These are phyloP conservation scores for Tribolium madens DNA, from an alignment of 1,140 invertebrate species.

Conservation along the genomic window DNA sequence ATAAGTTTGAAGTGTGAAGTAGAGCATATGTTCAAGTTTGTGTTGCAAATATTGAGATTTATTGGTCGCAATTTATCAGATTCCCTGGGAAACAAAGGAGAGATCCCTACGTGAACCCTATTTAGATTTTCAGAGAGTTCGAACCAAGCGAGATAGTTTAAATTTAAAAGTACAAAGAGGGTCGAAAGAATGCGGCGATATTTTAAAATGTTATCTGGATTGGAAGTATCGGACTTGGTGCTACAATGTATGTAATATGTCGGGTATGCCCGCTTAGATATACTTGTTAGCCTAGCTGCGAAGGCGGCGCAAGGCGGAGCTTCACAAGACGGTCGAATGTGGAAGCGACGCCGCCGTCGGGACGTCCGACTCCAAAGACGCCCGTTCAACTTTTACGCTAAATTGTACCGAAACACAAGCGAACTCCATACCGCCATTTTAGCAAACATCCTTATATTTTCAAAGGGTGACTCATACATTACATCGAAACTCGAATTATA, in stretches of 20 bases:
- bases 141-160: constrained; percentile 54
- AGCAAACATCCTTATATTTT: neutral
- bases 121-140: constrained; percentile 55
- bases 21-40: constrained; percentile 12
- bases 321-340: constrained; percentile 50
- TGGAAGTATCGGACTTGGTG: constrained; percentile 51
- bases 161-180: constrained; percentile 55
- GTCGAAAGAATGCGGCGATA: constrained; percentile 52
- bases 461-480: constrained; percentile 39
- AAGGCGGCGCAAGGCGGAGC: constrained; percentile 55
- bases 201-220: constrained; percentile 57
- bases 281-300: constrained; percentile 52
- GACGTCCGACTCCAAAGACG: constrained; percentile 41
- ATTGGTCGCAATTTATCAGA: constrained; percentile 29
- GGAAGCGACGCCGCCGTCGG: constrained; percentile 41
- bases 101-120: constrained; percentile 38
- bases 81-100: constrained; percentile 41
- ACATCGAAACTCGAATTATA: constrained; percentile 19
- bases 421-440: constrained; percentile 6
- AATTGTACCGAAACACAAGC: constrained; percentile 25
- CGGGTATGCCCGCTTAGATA: constrained; percentile 46
- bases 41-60: constrained; percentile 23
- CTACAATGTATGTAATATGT: constrained; percentile 53
- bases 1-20: neutral
- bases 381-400: constrained; percentile 40